Base-by-base conservation (phyloP, 2,797 vertebrate species). In the Pelobates cultripes region DNA sequence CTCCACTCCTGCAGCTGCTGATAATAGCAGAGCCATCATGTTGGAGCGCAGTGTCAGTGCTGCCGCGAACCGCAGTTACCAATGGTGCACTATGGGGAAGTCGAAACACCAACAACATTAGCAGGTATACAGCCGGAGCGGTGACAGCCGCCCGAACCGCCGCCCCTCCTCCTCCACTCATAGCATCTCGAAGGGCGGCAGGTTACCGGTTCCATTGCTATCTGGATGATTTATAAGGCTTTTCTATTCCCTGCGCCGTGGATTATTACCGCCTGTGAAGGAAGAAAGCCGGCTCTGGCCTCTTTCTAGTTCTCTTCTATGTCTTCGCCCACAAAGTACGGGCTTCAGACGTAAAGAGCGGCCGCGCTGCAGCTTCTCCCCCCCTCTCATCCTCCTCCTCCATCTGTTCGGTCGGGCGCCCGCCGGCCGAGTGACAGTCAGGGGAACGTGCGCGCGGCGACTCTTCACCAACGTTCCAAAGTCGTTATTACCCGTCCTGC, bases 1-100 rank as follows among this genome's bases (percentile, higher is more conserved):
- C 28, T 15, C 15, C 51, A 66, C 10, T 82, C 69, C 15, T 64
- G 61, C 61, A 74, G 71, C 64, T 78, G 15, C 60, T 66, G 73
- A 83, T 79, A 83, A 64, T 57, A 83, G 66, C 76, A 47, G 64
- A 53, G 55, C 64, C 55, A 75, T 79, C 17, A 83, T 83, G 81
- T 70, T 83, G 77, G 42, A 70, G 71, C 15, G 81, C 70, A 51
- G 76, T 64, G 76, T 69, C 44, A n/a, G 53, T 43, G 47, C n/a
- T 60, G 70, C 60, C 45, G 43, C 9, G 8, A 47, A 12, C 4
- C 43, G 74, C 43, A 17, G 14, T 17, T 43, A 45, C 15, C 28
- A 28, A 51, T 17, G 64, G 43, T 44, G 51, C n/a, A 64, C 51
- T 28, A 75, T 53, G 55, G 77, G 77, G 76, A 17, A 73, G 40